Conservation (phyloP, 2,888 invertebrate species). For the Noctua janthina region DNA sequence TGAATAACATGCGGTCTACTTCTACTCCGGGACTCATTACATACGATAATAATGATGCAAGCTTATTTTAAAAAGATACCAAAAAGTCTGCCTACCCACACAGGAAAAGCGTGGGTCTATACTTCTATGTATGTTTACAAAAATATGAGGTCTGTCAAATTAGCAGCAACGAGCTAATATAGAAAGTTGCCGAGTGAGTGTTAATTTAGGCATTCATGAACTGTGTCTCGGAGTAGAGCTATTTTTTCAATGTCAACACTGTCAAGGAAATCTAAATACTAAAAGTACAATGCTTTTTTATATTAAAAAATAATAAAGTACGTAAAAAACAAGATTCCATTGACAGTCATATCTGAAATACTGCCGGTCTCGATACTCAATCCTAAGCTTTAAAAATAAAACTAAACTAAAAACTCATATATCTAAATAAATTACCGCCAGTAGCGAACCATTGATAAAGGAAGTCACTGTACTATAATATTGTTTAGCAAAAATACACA, state of each 20-base stretch:
- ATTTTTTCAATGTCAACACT: constrained; percentile 13
- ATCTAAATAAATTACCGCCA: constrained; percentile 52
- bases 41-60: not conserved
- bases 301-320: constrained; percentile 30
- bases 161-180: not conserved
- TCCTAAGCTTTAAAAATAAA: constrained; percentile 38
- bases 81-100: not conserved
- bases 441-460: constrained; percentile 40
- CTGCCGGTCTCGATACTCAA: constrained; percentile 45
- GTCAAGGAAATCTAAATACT: constrained; percentile 44
- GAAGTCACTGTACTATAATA: constrained; percentile 39
- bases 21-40: constrained; percentile 32
- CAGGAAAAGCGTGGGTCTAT: not conserved
- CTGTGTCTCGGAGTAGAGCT: constrained; percentile 24
- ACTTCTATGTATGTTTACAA: not conserved
- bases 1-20: constrained; percentile 15
- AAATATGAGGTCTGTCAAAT: not conserved
- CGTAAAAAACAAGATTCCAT: constrained; percentile 29
- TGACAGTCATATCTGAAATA: constrained; percentile 43
- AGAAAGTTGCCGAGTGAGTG: not conserved
- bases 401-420: constrained; percentile 52
- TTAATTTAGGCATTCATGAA: not conserved
- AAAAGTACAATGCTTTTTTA: constrained; percentile 42
- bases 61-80: not conserved
- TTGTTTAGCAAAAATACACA: constrained; percentile 64